A percentile compares a stretch with the other conserved stretches of the same genome.
phyloP scores from a whole-genome alignment of 2,113 vertebrate genomes.

The Ptilonorhynchus violaceus region DNA sequence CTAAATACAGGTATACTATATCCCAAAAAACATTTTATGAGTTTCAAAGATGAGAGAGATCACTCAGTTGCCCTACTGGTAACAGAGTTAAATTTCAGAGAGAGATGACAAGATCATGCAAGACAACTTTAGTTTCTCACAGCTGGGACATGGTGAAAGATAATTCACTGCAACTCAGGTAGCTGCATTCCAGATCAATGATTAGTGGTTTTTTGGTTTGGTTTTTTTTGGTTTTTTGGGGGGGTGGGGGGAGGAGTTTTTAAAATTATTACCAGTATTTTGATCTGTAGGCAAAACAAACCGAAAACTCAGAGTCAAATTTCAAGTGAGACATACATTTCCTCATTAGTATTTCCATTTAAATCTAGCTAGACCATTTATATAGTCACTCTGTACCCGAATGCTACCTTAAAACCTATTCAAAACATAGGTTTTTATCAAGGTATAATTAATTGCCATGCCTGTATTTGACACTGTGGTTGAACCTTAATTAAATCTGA shows the following conservation, averaged over 20 bases:
- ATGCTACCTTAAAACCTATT: not conserved
- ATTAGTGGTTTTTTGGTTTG: accelerated
- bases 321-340: not conserved
- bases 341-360: not conserved
- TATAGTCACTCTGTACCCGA: not conserved
- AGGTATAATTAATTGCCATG: not conserved
- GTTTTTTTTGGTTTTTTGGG: not conserved
- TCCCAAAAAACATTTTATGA: not conserved
- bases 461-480: not conserved
- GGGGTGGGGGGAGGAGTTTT: accelerated
- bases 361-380: not conserved
- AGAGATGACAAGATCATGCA: not conserved
- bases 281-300: not conserved
- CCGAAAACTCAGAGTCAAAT: not conserved
- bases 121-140: not conserved
- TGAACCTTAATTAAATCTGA: not conserved
- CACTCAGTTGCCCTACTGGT: not conserved
- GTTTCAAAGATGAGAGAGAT: not conserved
- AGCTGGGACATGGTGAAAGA: not conserved
- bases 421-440: not conserved
- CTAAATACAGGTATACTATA: not conserved
- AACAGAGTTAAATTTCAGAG: not conserved
- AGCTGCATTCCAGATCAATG: not conserved
- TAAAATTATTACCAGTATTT: not conserved
- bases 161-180: not conserved